These are phyloP conservation scores for Loxodonta africana DNA, from an alignment of 2,113 vertebrate species.

Conservation along the genomic window DNA sequence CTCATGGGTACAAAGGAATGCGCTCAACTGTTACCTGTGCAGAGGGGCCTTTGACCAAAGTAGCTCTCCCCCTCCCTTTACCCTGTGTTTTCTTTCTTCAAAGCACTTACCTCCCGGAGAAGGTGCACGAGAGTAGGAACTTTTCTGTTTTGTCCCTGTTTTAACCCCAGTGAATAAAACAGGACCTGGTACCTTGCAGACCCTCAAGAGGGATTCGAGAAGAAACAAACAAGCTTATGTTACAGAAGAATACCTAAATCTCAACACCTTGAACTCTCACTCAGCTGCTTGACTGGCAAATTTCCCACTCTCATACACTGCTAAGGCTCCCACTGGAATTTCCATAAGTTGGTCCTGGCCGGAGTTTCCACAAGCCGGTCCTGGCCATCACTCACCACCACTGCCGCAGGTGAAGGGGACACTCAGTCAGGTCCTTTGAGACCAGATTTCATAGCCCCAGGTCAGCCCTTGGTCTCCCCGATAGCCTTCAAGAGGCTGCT, in stretches of 20 bases:
- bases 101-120: not conserved
- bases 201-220: not conserved
- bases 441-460: not conserved
- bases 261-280: not conserved
- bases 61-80: not conserved
- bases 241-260: constrained; percentile 4
- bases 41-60: not conserved
- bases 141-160: constrained; percentile 7
- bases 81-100: not conserved
- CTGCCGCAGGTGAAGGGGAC: not conserved
- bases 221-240: not conserved
- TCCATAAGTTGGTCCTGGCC: not conserved
- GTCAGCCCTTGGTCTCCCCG: not conserved
- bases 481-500: not conserved
- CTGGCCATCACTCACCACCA: not conserved
- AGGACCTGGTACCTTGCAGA: not conserved
- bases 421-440: not conserved
- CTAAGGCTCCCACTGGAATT: not conserved
- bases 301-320: not conserved
- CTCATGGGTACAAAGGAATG: not conserved
- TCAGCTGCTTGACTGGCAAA: not conserved
- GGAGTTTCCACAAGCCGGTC: not conserved
- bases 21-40: not conserved
- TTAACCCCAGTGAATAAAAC: constrained; percentile 6
- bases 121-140: not conserved